Conservation (phyloP, 2,113 vertebrate species). For the Tenebrosternarchus preto region DNA sequence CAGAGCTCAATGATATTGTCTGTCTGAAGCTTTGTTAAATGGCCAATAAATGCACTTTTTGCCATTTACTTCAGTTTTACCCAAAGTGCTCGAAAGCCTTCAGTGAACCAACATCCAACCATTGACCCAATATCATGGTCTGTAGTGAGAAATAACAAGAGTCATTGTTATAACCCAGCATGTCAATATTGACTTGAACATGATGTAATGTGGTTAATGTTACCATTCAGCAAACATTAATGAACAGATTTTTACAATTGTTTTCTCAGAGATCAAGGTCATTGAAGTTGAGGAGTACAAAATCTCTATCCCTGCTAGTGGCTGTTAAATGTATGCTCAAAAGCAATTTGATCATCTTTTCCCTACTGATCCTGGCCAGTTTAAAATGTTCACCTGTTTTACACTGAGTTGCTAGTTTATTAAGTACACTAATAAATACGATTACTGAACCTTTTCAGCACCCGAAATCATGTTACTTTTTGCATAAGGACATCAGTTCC, state of each 20-base stretch:
- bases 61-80: neutral
- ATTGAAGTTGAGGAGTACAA: conserved; percentile 10
- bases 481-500: too few relatives aligned
- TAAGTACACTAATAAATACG: too few relatives aligned
- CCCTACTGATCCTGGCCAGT: too few relatives aligned
- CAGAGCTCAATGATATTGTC: conserved; percentile 38
- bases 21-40: conserved; percentile 10
- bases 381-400: too few relatives aligned
- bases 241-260: neutral
- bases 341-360: too few relatives aligned
- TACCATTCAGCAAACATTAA: conserved; percentile 28
- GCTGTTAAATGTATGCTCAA: too few relatives aligned
- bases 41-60: neutral
- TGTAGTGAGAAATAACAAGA: neutral
- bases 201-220: conserved; percentile 25
- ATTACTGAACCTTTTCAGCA: too few relatives aligned
- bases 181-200: neutral
- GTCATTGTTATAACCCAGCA: neutral
- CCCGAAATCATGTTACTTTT: too few relatives aligned
- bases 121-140: neutral
- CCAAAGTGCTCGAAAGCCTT: conserved; percentile 1
- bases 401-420: too few relatives aligned
- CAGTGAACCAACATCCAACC: neutral
- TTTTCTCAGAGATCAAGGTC: conserved; percentile 16
- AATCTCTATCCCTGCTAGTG: neutral